Base-by-base conservation (phyloP, 2,113 vertebrate species). In the Carettochelys insculpta region DNA sequence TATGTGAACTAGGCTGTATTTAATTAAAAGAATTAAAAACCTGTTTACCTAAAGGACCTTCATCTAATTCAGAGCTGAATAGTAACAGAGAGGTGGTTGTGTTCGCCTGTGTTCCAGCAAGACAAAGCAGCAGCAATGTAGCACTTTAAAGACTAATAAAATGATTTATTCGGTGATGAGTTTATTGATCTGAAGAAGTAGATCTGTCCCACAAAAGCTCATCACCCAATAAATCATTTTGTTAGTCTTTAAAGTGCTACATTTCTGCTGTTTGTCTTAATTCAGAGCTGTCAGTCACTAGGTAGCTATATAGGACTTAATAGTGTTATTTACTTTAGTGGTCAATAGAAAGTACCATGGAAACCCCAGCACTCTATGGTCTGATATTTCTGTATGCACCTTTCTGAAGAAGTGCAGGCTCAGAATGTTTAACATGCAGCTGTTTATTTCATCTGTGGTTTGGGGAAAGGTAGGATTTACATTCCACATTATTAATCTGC, bases 311-410 rank as follows among this genome's bases (percentile, higher is more conserved):
- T 85, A 43, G 9, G 31, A 89, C 61, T 86, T 95, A 93, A 88
- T 83, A 84, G 52, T 53, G 77, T 68, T 90, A 43, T 90, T 94
- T 88, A 83, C 71, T 88, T 31, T 54, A 80, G 27, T 56, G 82
- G 92, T 89, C 94, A 90, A 81, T 86, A 86, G n/a, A 51, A 75
- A 94, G 81, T 93, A 88, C 92, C 90, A 92, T 93, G 87, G 93
- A 86, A 97, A 96, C 96, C 73, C 14, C 80, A 81, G 27, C 71
- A 81, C 92, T 77, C 43, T 17, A 56, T 31, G 31, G 8, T 38
- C 58, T 79, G 29, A 31, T 92, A 76, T 73, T 83, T 82, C 85
- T 50, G 48, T 76, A 51, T 75, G 80, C 93, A 81, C 43, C 61
- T 0, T 12, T 58, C n/a, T 88, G 43, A 92, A 89, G 90, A 95